These are phyloP conservation scores for Siniperca knerii DNA, from an alignment of 2,113 vertebrate genomes.

Conservation along the genomic window DNA sequence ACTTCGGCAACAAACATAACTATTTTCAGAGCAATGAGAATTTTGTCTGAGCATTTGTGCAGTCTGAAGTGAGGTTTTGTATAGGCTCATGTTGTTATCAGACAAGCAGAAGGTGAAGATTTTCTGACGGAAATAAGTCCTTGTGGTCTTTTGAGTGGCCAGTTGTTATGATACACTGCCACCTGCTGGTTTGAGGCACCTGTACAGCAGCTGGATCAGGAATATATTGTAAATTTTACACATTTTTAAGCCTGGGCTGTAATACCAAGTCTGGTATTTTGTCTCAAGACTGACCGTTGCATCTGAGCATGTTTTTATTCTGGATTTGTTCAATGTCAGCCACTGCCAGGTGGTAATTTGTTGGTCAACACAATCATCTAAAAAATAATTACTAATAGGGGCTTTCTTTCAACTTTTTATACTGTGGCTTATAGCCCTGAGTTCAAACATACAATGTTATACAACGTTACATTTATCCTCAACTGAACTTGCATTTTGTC, in stretches of 20 bases:
- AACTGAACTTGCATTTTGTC: not conserved
- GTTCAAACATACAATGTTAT: conserved; percentile 1
- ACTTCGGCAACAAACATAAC: conserved; percentile 1
- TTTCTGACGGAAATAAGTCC: conserved; percentile 19
- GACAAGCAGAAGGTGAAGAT: conserved; percentile 7
- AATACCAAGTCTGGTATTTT: not conserved
- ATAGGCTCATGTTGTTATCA: not conserved
- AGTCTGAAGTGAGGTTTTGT: not conserved
- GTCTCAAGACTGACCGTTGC: not conserved
- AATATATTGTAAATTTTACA: not conserved
- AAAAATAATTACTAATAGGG: not conserved
- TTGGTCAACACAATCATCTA: not conserved
- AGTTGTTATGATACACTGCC: conserved; percentile 35
- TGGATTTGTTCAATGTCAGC: not conserved
- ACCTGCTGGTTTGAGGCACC: conserved; percentile 62
- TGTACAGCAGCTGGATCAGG: conserved; percentile 32
- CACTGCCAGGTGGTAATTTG: not conserved
- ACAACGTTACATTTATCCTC: not conserved
- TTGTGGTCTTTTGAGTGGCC: not conserved
- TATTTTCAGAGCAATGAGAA: not conserved
- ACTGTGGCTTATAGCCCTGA: not conserved
- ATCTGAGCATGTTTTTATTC: not conserved
- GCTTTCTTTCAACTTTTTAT: not conserved
- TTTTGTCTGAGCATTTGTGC: not conserved
- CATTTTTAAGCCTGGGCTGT: not conserved